Percentiles rank a stretch among this genome's conserved stretches.
Conservation (phyloP, 2,113 vertebrate genomes). For the Syngnathoides biaculeatus region DNA sequence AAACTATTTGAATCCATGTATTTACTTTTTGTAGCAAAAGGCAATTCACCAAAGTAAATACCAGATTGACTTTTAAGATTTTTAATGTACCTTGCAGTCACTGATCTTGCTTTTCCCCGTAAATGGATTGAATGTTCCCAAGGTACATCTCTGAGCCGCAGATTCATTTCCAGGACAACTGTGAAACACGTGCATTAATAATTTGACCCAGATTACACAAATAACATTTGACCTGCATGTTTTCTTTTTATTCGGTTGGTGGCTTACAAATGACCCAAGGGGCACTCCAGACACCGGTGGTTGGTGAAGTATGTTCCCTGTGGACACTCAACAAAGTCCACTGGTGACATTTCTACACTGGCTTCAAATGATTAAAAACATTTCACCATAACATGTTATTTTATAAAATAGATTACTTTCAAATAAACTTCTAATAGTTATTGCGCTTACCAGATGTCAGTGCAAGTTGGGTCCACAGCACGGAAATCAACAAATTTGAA, state of each 20-base stretch:
- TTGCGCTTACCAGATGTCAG: constrained; percentile 58
- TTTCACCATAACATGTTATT: not conserved
- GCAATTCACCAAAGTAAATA: too few species aligned
- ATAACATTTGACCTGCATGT: not conserved
- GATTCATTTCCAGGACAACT: constrained; percentile 75
- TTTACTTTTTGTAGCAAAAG: not conserved
- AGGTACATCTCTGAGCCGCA: constrained; percentile 69
- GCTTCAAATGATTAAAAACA: constrained; percentile 31
- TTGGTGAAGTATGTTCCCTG: constrained; percentile 68
- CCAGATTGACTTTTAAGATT: not conserved
- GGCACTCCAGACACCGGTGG: constrained; percentile 78
- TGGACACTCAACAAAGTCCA: constrained; percentile 59
- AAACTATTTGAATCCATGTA: not conserved
- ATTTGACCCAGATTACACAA: not conserved
- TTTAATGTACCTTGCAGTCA: constrained; percentile 75
- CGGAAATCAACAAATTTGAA: constrained; percentile 30
- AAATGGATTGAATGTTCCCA: constrained; percentile 71
- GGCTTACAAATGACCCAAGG: constrained; percentile 79
- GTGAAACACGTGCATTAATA: not conserved
- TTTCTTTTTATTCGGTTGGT: constrained; percentile 12
- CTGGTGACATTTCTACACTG: constrained; percentile 27
- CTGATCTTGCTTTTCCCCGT: constrained; percentile 59
- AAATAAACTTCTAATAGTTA: not conserved
- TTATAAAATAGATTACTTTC: not conserved
- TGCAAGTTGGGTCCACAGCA: constrained; percentile 32